These are phyloP conservation scores for Cavia porcellus DNA, from an alignment of 2,113 vertebrate species.

Conservation along the genomic window DNA sequence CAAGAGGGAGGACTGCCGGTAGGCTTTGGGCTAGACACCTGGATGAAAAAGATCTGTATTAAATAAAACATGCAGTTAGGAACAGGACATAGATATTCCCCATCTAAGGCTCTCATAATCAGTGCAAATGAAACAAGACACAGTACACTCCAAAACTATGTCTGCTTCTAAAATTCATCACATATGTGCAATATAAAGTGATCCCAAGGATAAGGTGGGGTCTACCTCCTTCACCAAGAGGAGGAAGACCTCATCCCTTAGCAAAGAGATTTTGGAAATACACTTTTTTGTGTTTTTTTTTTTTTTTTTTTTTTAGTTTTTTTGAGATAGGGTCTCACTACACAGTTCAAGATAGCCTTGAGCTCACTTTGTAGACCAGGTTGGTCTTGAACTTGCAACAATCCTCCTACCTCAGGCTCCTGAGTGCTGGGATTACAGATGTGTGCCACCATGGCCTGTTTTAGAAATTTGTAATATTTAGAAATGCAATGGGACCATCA, in stretches of 20 bases:
- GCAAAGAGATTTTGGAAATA: not conserved
- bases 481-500: not conserved
- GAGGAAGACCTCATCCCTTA: not conserved
- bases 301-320: no score
- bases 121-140: not conserved
- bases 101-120: not conserved
- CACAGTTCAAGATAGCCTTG: no score
- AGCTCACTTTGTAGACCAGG: no score
- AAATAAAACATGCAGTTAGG: not conserved
- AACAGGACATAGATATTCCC: not conserved
- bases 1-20: not conserved
- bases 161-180: not conserved
- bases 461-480: not conserved
- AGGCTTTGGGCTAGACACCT: not conserved
- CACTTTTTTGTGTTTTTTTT: no score
- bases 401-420: no score
- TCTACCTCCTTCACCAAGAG: not conserved
- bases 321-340: no score
- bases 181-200: not conserved
- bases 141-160: not conserved
- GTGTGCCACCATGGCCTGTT: no score
- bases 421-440: no score
- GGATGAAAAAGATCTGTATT: not conserved
- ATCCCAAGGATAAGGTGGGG: not conserved
- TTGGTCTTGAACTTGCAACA: no score